Evolutionary conservation across 1,140 invertebrate species (phyloP), one percentile per base, ranked within the genome.

Genomic region (Piezodorus guildinii): DNA sequence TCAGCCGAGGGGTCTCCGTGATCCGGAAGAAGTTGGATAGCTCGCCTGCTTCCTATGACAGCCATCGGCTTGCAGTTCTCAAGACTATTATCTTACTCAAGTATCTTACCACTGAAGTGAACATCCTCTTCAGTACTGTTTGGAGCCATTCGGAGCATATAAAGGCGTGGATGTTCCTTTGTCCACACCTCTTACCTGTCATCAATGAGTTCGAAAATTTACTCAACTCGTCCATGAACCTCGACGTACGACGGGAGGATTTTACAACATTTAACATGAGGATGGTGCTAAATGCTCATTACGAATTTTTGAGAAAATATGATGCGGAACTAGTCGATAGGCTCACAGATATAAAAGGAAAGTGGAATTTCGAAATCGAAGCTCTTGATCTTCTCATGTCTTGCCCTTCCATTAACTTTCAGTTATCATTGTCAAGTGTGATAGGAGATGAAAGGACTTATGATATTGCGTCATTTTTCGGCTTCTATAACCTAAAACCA

Each of bases 401-500:
- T 4, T 60, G 58, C 21, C 58, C 58, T 43, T 60, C 58, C 1
- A 44, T 44, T 16, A 60, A 60, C n/a, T 60, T 25, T 39, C 58
- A 60, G 16, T 10, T 56, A 14, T 56, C 52, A 23, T n/a, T 49
- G n/a, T 19, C 21, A 9, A 49, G 16, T 21, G 30, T 17, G 3
- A 60, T 60, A 3, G 21, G 34, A 10, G 21, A 60, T 16, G 25
- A 60, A 30, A 43, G 34, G 27, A 23, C 16, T n/a, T 60, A 43
- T 43, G 17, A 60, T n/a, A 44, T 60, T 8, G 14, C 15, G 3
- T 34, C 30, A 10, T 60, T 60, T 43, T 60, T 34, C 16, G 15
- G 34, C 16, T 39, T 60, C 16, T n/a, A 44, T 60, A 19, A 60
- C n/a, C 17, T 60, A 43, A 60, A 60, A 60, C 58, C 58, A 30